Base-by-base conservation (phyloP, 2,888 invertebrate genomes). In the Ochlodes sylvanus region DNA sequence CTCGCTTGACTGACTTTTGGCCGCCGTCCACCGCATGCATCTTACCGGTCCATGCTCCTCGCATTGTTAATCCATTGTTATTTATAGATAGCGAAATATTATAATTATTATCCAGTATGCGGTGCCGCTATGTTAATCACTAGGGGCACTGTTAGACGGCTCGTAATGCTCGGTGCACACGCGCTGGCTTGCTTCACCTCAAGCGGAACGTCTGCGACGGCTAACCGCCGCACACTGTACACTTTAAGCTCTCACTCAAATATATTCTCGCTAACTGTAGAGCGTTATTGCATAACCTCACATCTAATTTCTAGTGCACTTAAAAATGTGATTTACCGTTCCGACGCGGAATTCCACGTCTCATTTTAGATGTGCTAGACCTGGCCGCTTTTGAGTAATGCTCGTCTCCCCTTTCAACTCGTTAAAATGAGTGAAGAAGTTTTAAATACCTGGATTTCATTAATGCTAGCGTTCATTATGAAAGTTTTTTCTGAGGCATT, bases 31-130 rank as follows among this genome's bases (percentile, higher is more conserved):
- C 85, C 78, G 75, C 81, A 82, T 88, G 83, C 80, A 80, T 86
- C 82, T 84, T 81, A 74, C 73, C 75, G 76, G 72, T 76, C 77
- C 77, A 76, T 81, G 78, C 80, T 78, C 79, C 75, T 77, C 78
- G 76, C 78, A 82, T 85, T 87, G 86, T 86, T 86, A 87, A 88
- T 87, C 85, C 80, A 82, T 83, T 82, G 82, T 83, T 88, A 88
- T 89, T 87, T 86, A 87, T 88, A 85, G 80, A 77, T 72, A 72
- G 75, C 72, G 73, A 77, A 75, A 75, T 80, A 78, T 27, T 76
- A 79, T 79, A 73, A 77, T 74, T 71, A 76, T 75, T 74, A 73
- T 76, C 75, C 73, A 42, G 58, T 69, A 64, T 70, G 71, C 71
- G 70, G 68, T 69, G 72, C 73, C 73, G 76, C 76, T 74, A 76